These are phyloP conservation scores for Corvus hawaiiensis DNA, from an alignment of 2,113 vertebrate species.

Conservation along the genomic window DNA sequence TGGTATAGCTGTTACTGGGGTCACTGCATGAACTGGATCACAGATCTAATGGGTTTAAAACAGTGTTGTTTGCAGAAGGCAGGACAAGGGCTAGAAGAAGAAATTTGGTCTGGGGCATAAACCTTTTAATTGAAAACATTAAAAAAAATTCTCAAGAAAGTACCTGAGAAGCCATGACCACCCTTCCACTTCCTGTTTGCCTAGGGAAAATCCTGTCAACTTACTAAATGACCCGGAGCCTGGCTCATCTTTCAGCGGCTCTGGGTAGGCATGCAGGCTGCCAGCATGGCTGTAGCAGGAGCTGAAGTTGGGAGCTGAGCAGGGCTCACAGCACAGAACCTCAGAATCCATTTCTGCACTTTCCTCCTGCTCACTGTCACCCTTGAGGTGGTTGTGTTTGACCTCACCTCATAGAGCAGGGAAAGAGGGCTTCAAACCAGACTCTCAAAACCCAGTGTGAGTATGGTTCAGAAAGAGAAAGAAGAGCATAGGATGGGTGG, in stretches of 20 bases:
- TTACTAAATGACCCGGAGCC: neutral
- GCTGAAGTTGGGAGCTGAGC: neutral
- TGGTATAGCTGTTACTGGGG: neutral
- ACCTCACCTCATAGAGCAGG: neutral
- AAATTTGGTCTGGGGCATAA: neutral
- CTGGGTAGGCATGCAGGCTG: neutral
- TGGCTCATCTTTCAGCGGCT: neutral
- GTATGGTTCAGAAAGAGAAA: neutral
- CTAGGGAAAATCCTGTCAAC: neutral
- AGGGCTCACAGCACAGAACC: neutral
- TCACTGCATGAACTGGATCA: neutral
- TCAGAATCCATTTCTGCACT: neutral
- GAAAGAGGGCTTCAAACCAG: neutral
- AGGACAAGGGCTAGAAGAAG: neutral
- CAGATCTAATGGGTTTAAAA: neutral
- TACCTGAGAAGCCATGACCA: neutral
- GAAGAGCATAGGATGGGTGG: neutral
- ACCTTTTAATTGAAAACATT: neutral
- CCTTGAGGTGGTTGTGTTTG: neutral
- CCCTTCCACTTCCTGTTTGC: neutral
- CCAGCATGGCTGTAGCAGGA: neutral
- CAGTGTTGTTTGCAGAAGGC: neutral
- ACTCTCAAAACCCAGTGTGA: neutral
- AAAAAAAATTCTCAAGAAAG: neutral
- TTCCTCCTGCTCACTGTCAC: neutral